phyloP scores from a whole-genome alignment of 2,113 vertebrate genomes.

The Copsychus sechellarum region DNA sequence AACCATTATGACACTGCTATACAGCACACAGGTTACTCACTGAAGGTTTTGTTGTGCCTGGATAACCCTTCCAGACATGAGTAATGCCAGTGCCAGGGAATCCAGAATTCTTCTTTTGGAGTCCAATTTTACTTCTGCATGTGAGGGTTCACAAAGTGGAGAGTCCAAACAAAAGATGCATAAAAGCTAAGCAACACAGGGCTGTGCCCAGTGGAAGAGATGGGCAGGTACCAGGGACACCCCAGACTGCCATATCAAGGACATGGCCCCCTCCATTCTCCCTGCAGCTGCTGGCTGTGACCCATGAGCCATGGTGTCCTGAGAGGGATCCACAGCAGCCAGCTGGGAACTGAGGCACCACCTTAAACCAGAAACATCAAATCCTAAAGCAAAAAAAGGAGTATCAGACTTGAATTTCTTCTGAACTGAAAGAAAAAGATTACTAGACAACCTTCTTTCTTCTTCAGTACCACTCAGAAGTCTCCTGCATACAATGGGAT shows the following conservation, averaged over 20 bases:
- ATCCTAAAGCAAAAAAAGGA: neutral
- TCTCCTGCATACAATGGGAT: neutral
- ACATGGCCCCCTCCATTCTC: neutral
- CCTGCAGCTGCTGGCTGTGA: neutral
- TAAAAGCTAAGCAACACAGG: accelerated
- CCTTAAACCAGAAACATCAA: neutral
- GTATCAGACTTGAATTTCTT: neutral
- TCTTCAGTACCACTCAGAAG: neutral
- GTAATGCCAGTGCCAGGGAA: neutral
- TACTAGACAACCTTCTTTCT: neutral
- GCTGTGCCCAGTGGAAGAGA: neutral
- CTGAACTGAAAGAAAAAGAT: neutral
- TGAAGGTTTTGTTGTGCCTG: neutral
- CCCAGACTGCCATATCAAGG: neutral
- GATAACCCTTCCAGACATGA: slow-evolving; percentile 13
- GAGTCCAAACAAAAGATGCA: neutral
- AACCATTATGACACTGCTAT: neutral
- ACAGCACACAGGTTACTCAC: slow-evolving; percentile 4
- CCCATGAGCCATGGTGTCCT: neutral
- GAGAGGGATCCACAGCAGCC: neutral
- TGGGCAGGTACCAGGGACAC: neutral
- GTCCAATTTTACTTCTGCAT: neutral
- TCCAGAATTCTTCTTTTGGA: neutral
- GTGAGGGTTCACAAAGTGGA: neutral
- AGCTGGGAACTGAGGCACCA: neutral